Evolutionary conservation across 1,140 invertebrate species (phyloP).

Genomic region (Drosophila yakuba): DNA sequence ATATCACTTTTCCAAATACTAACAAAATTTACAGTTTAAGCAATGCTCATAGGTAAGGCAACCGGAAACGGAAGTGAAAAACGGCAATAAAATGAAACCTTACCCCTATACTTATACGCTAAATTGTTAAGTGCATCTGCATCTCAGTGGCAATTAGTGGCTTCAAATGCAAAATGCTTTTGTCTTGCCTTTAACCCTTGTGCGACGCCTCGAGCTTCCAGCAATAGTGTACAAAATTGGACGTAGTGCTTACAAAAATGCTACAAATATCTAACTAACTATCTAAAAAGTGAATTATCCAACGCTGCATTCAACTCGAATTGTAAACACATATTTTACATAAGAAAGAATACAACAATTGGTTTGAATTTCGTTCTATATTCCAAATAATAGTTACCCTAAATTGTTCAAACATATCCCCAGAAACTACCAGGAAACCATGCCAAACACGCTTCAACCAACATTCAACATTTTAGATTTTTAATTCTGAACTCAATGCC

Average conservation of each 20-base stretch:
- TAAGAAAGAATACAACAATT: slow-evolving; percentile 61
- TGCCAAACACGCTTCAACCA: slow-evolving; percentile 60
- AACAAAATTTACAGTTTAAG: slow-evolving; percentile 41
- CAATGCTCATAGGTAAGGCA: slow-evolving; percentile 45
- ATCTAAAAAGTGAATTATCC: slow-evolving; percentile 39
- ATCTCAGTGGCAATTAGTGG: slow-evolving; percentile 45
- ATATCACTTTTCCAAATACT: slow-evolving; percentile 2
- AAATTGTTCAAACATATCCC: slow-evolving; percentile 37
- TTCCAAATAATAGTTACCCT: slow-evolving; percentile 52
- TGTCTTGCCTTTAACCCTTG: slow-evolving; percentile 55
- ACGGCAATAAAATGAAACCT: background rate
- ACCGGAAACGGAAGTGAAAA: slow-evolving; percentile 13
- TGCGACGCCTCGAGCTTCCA: slow-evolving; percentile 62
- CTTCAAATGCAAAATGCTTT: slow-evolving; percentile 69
- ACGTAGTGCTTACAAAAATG: slow-evolving; percentile 61
- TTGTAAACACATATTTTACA: slow-evolving; percentile 62
- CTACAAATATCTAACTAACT: slow-evolving; percentile 9
- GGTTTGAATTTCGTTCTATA: slow-evolving; percentile 84
- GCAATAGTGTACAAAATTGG: slow-evolving; percentile 66
- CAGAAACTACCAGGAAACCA: slow-evolving; percentile 17
- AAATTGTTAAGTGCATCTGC: slow-evolving; percentile 44
- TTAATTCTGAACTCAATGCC: slow-evolving; percentile 61
- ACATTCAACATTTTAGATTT: slow-evolving; percentile 21
- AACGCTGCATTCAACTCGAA: slow-evolving; percentile 61
- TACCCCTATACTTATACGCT: slow-evolving; percentile 13